Base-by-base conservation (phyloP, 2,888 invertebrate genomes). In the Aphidius colemani region DNA sequence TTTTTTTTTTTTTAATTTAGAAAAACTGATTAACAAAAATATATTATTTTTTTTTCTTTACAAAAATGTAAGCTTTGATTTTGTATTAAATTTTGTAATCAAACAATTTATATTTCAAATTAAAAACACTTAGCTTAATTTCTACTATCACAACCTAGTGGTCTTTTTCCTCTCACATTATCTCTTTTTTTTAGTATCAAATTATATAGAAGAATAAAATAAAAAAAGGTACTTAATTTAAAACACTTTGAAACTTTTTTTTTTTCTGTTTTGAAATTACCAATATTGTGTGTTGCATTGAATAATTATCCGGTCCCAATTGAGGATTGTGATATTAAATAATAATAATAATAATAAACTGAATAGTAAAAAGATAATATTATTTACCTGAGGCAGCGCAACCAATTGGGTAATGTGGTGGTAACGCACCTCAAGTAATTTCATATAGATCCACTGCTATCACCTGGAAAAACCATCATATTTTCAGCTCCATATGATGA, bases 391-490 rank as follows among this genome's bases (percentile, higher is more conserved):
- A 79, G 77, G 71, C 78, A 80, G 68, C 79, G 78, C 71, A 80
- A 71, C 80, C 80, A 80, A 62, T 73, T 75, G 10, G 79, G 77
- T 59, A 78, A 65, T 61, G 72, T 70, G 67, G 72, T 70, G 67
- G 76, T 73, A 50, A 75, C 75, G 73, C 77, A 77, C 73, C 75
- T 78, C 72, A 79, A 75, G 68, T 75, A 79, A 70, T 76, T 74
- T 82, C 83, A 88, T 68, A 88, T 85, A 53, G 89, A 89, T 75
- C 88, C 88, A 76, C 90, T 90, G 67, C 90, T 90, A 79, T 92
- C 91, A 0, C 90, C 91, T 10, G 90, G 91, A 84, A 93, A 93
- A 82, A 92, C 91, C 81, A 92, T 86, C 75, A 90, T 85, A 79
- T 90, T 90, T 77, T 91, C 91, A 60, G 89, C 89, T 72, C 89